Evolutionary conservation across 2,797 vertebrate genomes (phyloP), one percentile per base, ranked within the genome.

Genomic region (Notolabrus celidotus): DNA sequence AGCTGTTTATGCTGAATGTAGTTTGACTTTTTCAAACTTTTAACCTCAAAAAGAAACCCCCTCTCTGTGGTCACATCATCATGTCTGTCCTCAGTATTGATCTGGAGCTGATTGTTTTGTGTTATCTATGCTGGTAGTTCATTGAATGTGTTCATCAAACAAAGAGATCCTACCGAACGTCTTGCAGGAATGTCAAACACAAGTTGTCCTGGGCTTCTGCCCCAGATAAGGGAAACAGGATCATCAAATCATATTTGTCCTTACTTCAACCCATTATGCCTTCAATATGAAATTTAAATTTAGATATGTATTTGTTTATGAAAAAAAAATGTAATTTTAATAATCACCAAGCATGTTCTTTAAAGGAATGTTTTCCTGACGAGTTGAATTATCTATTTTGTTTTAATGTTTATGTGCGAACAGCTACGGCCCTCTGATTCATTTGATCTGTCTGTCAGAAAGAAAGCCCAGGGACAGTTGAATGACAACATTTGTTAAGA

Each of bases 241-340:
- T 82, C 43, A 7, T 67, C 73, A 85, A 31, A 86, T 84, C 56
- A 58, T 49, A 63, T 74, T 71, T 74, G 78, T 89, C 89, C 80
- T 79, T 77, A 84, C 77, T 88, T 80, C 81, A 86, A 80, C 77
- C 80, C 86, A 80, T 87, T 86, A 88, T 88, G 91, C 88, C 90
- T 90, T 91, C 67, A 77, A 74, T 86, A 87, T 78, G 71, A 86
- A 90, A 89, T 77, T 63, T 19, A 38, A 87, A 58, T 71, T 85
- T 92, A 88, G 77, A 85, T 81, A 90, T 90, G 87, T 91, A 91
- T 88, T 91, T 91, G 86, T 92, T 92, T 90, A 89, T 90, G 34
- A 36, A 47, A 77, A 81, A 84, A 86, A 85, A 84, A 75, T 71
- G 31, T 89, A 82, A 84, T 83, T 88, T 86, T 83, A 87, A 89